phyloP scores from a whole-genome alignment of 2,888 invertebrate species.

The Philonicus albiceps region DNA sequence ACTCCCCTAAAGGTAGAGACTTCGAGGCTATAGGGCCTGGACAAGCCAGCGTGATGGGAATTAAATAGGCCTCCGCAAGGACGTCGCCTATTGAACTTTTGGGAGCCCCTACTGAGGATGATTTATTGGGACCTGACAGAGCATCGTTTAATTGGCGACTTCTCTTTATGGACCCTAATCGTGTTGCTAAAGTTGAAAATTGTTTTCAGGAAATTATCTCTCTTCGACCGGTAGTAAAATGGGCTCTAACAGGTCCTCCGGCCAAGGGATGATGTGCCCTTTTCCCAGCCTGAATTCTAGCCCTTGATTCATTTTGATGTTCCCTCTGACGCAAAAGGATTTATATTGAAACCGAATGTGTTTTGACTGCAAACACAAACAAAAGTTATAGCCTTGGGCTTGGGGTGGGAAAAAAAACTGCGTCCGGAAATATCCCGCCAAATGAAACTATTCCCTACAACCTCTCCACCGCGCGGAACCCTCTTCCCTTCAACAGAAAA shows the following conservation, averaged over 20 bases:
- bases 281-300: background rate
- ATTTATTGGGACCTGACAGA: background rate
- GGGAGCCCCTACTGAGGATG: background rate
- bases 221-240: background rate
- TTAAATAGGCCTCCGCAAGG: background rate
- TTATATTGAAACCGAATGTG: background rate
- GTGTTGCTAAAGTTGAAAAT: background rate
- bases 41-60: background rate
- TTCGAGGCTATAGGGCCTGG: background rate
- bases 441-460: background rate
- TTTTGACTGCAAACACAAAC: background rate
- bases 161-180: background rate
- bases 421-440: background rate
- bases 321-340: background rate
- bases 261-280: background rate
- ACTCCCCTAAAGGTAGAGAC: background rate
- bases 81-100: background rate
- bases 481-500: background rate
- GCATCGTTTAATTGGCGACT: background rate
- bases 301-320: background rate
- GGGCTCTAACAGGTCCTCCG: background rate
- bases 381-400: background rate
- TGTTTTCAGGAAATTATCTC: background rate
- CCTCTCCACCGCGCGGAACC: background rate
- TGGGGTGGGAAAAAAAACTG: background rate